These are phyloP conservation scores for Pararge aegeria DNA, from an alignment of 1,140 invertebrate species.

Conservation along the genomic window DNA sequence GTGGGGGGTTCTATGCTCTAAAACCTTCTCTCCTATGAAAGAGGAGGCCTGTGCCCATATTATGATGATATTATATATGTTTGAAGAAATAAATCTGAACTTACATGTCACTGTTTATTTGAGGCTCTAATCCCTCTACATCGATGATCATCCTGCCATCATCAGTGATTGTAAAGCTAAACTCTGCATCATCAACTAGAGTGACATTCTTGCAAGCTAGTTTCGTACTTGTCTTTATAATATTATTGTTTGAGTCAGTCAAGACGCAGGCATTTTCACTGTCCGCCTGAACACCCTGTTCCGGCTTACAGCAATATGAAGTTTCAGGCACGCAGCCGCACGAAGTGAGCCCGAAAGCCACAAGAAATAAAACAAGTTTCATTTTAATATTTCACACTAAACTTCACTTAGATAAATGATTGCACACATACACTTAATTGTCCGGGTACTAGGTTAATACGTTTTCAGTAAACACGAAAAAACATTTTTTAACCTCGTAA, in stretches of 20 bases:
- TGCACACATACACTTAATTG: neutral
- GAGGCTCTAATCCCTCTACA: neutral
- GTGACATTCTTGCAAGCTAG: conserved; percentile 10
- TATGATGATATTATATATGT: no score
- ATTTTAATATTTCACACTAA: conserved; percentile 8
- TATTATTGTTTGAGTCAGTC: neutral
- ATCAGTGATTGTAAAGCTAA: conserved; percentile 10
- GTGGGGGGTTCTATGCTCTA: no score
- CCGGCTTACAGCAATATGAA: conserved; percentile 19
- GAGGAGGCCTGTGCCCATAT: no score
- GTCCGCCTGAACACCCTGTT: conserved; percentile 6
- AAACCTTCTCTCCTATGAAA: no score
- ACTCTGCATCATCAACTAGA: neutral
- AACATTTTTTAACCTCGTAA: no score
- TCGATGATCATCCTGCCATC: conserved; percentile 11
- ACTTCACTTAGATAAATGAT: conserved; percentile 2
- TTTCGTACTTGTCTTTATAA: neutral
- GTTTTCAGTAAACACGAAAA: no score
- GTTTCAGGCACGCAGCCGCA: conserved; percentile 6
- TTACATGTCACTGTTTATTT: conserved; percentile 14
- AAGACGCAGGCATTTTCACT: conserved; percentile 6
- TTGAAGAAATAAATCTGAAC: neutral
- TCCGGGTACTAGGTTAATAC: no score
- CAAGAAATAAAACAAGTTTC: conserved; percentile 1
- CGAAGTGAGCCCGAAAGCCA: neutral